phyloP scores from a whole-genome alignment of 2,113 vertebrate genomes.

The Trachemys scripta region DNA sequence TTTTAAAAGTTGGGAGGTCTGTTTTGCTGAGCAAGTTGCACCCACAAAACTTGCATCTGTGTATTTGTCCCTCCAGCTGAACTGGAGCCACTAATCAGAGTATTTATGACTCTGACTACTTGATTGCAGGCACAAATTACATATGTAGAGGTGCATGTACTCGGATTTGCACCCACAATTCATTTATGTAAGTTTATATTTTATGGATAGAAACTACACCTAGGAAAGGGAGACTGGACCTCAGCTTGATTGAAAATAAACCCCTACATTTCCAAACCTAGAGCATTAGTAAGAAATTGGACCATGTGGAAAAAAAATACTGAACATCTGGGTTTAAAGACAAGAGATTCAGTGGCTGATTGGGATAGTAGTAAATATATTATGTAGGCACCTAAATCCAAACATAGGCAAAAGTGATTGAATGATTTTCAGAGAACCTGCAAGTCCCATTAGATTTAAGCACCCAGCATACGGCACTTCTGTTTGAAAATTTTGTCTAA shows the following conservation, averaged over 20 bases:
- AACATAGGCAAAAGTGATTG: background rate
- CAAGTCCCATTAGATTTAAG: background rate
- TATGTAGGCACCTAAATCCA: background rate
- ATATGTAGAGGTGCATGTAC: background rate
- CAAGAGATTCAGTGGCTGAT: background rate
- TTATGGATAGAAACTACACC: background rate
- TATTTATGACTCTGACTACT: background rate
- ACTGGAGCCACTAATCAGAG: background rate
- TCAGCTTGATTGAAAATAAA: background rate
- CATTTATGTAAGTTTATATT: background rate
- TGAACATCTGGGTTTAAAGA: background rate
- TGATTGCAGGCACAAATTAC: background rate
- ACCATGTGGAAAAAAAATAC: background rate
- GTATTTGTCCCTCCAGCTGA: background rate
- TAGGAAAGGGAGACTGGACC: background rate
- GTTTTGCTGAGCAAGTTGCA: background rate
- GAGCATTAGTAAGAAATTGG: background rate
- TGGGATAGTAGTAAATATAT: background rate
- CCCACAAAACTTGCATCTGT: background rate
- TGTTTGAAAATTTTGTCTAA: background rate
- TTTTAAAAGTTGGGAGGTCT: background rate
- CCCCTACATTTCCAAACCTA: background rate
- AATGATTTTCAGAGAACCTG: background rate
- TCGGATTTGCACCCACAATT: background rate
- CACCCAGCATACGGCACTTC: background rate